Evolutionary conservation across 2,113 vertebrate genomes (phyloP), one percentile per base, ranked within the genome.

Genomic region (Canis aureus): DNA sequence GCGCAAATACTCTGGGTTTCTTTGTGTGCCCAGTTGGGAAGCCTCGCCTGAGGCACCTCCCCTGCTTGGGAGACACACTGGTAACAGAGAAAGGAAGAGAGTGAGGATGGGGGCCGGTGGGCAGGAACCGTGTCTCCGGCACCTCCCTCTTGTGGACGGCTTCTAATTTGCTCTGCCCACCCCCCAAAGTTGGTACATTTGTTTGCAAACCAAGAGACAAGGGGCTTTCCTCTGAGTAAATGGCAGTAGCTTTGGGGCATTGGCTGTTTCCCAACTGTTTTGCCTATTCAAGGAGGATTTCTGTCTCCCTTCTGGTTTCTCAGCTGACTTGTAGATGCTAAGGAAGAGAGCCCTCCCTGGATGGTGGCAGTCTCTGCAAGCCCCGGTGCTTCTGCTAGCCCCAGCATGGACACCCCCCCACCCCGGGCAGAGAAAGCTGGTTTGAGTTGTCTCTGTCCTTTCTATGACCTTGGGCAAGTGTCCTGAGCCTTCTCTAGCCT

Each of bases 131-230:
- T 1, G 12, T 79, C 35, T 62, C 16, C 27, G 38, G 15, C 43
- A 78, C 16, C 64, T 89, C 32, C 2, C 17, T 85, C 29, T 8
- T 11, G 60, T 0, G 17, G 35, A 29, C 22, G 5, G 25, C 25
- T 90, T 66, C n/a, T 49, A 27, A 55, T 27, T 10, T 2, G 9
- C 11, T 49, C n/a, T 83, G 19, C 38, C 10, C 38, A 43, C 32
- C 10, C 8, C 1, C 1, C 20, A 7, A 38, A 67, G 27, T 60
- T 2, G 25, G n/a, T 25, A 43, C 8, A 25, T 2, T 0, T 84
- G 25, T 59, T 2, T 35, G 20, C 51, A 67, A 49, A 76, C 49
- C n/a, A 67, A 84, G 71, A 57, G 62, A 60, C 53, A 25, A 59
- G 38, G 27, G 51, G n/a, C 59, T 86, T 59, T 86, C 38, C 1